phyloP scores from a whole-genome alignment of 1,140 invertebrate genomes.

The Danaus plexippus region DNA sequence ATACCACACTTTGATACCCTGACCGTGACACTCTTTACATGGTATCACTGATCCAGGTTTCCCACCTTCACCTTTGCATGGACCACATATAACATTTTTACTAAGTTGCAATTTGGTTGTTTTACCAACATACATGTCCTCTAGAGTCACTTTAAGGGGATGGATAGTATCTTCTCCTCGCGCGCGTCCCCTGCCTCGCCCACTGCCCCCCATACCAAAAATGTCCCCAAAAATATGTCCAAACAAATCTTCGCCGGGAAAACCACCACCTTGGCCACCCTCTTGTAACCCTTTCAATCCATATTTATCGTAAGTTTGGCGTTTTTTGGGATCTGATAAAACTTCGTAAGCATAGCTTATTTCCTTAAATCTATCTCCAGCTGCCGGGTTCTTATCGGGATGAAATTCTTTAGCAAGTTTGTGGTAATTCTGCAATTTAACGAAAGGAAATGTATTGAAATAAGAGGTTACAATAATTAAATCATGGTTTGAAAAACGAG shows the following conservation, averaged over 20 bases:
- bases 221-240: constrained; percentile 78
- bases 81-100: constrained; percentile 88
- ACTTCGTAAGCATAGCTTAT: constrained; percentile 92
- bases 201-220: constrained; percentile 75
- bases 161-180: constrained; percentile 81
- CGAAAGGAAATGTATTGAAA: constrained; percentile 13
- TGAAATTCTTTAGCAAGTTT: constrained; percentile 91
- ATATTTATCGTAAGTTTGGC: constrained; percentile 81
- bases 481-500: constrained; percentile 2
- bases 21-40: constrained; percentile 84
- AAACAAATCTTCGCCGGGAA: constrained; percentile 75
- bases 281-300: constrained; percentile 87
- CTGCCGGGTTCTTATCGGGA: constrained; percentile 89
- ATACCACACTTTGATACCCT: constrained; percentile 80
- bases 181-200: constrained; percentile 66
- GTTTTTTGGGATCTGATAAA: constrained; percentile 80
- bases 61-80: constrained; percentile 88
- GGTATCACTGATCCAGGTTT: constrained; percentile 81
- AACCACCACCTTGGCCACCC: constrained; percentile 75
- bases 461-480: constrained; percentile 23
- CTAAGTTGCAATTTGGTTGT: constrained; percentile 86
- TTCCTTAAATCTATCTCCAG: constrained; percentile 90
- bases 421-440: constrained; percentile 79
- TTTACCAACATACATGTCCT: constrained; percentile 93
- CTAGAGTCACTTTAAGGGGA: constrained; percentile 84